Base-by-base conservation (phyloP, 2,797 vertebrate genomes). In the Myotis daubentonii region DNA sequence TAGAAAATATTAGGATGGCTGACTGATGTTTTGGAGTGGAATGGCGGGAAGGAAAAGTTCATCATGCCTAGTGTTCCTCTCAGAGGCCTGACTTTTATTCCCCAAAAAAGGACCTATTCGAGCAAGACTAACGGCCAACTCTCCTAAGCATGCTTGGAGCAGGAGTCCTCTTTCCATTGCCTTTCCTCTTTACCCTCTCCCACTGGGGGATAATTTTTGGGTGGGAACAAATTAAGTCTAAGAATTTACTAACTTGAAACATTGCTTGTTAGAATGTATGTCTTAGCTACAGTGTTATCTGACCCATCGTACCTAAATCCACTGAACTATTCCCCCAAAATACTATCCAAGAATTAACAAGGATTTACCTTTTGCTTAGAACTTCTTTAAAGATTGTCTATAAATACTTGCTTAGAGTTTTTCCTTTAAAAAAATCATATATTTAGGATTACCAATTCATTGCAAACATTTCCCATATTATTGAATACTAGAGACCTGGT, bases 161-260 rank as follows among this genome's bases (percentile, higher is more conserved):
- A 86, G 41, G 22, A 81, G 33, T 75, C 47, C 12, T 76, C 8
- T 70, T 25, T 78, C 47, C 10, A 79, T 57, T 88, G 33, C 12
- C 36, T 89, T 87, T 68, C 9, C 13, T 86, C 55, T n/a, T 80
- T 86, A 93, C 68, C 53, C 23, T 90, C 47, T 86, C 28, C 28
- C 38, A 51, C 17, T 47, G 3, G 7, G 41, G 53, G 33, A n/a
- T 65, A 57, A 89, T 93, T 80, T 68, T n/a, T 15, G 47, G 33
- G 19, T 74, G 38, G 41, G 20, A 86, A 30, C 38, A 89, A 89
- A 80, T 86, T 89, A 60, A 79, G 13, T 71, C 36, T 47, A 84
- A 57, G 72, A 87, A 82, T 82, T 82, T 78, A 70, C 49, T 70
- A 81, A 76, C 41, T 72, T 83, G 62, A 91, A 91, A 65, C 20